Evolutionary conservation across 37 sponge, comb jelly and placozoan genomes (phyloP).

Genomic region (Halichondria panicea): DNA sequence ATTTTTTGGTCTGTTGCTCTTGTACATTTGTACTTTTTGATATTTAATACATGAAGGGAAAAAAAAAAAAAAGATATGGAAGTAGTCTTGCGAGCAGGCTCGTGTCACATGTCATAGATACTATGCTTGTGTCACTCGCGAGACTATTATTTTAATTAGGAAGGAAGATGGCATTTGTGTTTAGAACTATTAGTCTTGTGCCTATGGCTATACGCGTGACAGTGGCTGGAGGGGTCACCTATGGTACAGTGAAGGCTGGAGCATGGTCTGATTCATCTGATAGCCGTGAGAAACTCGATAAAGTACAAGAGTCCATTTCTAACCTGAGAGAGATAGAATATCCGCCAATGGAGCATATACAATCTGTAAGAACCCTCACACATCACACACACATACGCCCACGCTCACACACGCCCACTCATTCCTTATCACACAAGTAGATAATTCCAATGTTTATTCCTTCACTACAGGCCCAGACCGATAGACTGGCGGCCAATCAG

Average conservation of each 20-base stretch:
- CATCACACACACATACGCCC: not conserved
- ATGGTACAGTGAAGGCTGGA: constrained; percentile 55
- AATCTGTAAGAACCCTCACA: not conserved
- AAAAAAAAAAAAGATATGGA: too few species aligned
- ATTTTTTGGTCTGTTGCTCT: too few species aligned
- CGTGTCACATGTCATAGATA: too few species aligned
- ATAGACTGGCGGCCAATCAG: too few species aligned
- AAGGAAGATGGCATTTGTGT: constrained; percentile 2
- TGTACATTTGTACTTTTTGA: too few species aligned
- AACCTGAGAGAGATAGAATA: constrained; percentile 5
- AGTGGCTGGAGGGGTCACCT: constrained; percentile 41
- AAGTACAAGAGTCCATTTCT: constrained; percentile 12
- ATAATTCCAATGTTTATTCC: too few species aligned
- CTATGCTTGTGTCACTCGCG: too few species aligned
- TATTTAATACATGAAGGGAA: too few species aligned
- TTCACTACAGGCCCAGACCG: too few species aligned
- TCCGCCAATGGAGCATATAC: constrained; percentile 5
- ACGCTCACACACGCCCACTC: not conserved
- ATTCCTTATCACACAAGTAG: too few species aligned
- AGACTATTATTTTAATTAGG: too few species aligned
- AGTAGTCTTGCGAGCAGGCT: too few species aligned
- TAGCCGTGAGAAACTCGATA: constrained; percentile 31
- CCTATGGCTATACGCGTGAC: constrained; percentile 15
- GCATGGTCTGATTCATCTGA: constrained; percentile 41
- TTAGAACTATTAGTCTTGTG: constrained; percentile 6